phyloP scores from a whole-genome alignment of 2,113 vertebrate genomes.

The Agapornis roseicollis region DNA sequence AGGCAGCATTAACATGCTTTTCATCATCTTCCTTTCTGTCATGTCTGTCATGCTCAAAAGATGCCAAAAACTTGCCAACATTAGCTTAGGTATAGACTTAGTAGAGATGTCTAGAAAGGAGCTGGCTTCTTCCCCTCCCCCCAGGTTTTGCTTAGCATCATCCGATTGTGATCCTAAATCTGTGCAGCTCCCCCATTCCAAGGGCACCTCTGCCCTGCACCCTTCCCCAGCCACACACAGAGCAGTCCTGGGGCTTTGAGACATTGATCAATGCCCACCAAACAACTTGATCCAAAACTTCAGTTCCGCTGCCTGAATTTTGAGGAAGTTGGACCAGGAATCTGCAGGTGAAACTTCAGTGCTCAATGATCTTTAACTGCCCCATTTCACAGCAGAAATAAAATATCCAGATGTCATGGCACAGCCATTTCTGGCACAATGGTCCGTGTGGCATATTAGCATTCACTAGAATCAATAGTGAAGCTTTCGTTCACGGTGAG shows the following conservation, averaged over 20 bases:
- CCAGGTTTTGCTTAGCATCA: neutral
- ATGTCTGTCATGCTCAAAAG: neutral
- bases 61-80: accelerated
- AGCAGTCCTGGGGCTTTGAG: accelerated
- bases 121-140: neutral
- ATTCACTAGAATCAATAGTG: neutral
- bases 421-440: neutral
- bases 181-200: neutral
- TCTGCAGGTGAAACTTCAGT: neutral
- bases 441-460: neutral
- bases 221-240: neutral
- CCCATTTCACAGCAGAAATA: neutral
- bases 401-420: neutral
- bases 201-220: neutral
- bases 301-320: neutral
- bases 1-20: neutral
- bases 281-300: neutral
- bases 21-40: neutral
- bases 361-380: neutral
- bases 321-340: neutral
- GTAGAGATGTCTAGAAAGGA: neutral
- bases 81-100: neutral
- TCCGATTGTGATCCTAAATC: neutral
- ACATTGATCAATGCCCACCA: neutral
- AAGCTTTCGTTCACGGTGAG: neutral